Evolutionary conservation across 2,888 invertebrate species (phyloP).

Genomic region (Hydrotaea cyrtoneurina): DNA sequence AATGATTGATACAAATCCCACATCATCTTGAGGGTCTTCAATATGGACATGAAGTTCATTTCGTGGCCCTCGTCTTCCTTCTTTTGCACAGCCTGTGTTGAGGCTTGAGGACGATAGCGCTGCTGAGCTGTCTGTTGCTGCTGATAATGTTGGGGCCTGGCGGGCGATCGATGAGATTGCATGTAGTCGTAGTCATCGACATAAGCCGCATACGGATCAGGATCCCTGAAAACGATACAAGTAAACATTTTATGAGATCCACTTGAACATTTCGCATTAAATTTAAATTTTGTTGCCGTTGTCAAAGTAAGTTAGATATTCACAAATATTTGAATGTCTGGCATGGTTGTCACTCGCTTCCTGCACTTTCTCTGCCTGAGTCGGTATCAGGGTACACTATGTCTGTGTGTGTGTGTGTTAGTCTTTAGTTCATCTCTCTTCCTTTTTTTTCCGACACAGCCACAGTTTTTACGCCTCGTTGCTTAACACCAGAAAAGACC

Average conservation of each 20-base stretch:
- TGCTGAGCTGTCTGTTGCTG: slow-evolving; percentile 35
- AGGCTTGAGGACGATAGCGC: slow-evolving; percentile 39
- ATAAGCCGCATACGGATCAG: slow-evolving; percentile 59
- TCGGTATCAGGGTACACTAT: not conserved
- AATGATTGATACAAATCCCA: slow-evolving; percentile 78
- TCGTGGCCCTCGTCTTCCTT: slow-evolving; percentile 3
- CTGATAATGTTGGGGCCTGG: slow-evolving; percentile 14
- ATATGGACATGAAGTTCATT: slow-evolving; percentile 67
- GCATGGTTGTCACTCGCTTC: slow-evolving; percentile 64
- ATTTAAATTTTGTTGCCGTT: not conserved
- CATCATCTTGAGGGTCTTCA: slow-evolving; percentile 75
- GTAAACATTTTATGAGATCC: not conserved
- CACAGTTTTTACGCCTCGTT: slow-evolving; percentile 68
- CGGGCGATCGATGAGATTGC: not conserved
- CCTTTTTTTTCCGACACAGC: slow-evolving; percentile 47
- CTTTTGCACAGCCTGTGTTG: slow-evolving; percentile 27
- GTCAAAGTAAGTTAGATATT: slow-evolving; percentile 2
- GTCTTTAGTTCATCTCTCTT: slow-evolving; percentile 54
- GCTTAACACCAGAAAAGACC: slow-evolving; percentile 65
- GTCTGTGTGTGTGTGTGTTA: slow-evolving; percentile 45
- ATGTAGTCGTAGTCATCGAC: slow-evolving; percentile 63
- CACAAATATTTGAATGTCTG: slow-evolving; percentile 66
- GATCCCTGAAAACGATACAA: slow-evolving; percentile 52
- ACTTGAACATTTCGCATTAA: not conserved
- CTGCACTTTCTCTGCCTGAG: slow-evolving; percentile 47